phyloP scores from a whole-genome alignment of 2,797 vertebrate genomes.

The Tragopan temminckii region DNA sequence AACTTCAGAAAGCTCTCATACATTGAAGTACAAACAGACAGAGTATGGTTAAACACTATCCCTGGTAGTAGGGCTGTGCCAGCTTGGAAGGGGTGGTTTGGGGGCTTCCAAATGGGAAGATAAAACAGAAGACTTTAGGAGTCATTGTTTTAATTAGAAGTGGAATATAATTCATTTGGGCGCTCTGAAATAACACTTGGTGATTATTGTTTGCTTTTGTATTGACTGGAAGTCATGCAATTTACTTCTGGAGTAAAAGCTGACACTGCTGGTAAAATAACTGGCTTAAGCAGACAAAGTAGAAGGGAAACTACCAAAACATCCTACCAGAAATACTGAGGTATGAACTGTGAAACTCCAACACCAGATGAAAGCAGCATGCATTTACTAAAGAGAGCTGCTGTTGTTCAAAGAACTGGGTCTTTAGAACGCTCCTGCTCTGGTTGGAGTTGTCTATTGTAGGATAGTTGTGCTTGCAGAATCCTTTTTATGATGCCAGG shows the following conservation, averaged over 20 bases:
- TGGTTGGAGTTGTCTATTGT: background rate
- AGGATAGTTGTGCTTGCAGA: background rate
- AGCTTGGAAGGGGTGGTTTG: background rate
- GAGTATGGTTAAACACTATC: fast-evolving
- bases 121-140: background rate
- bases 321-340: background rate
- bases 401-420: background rate
- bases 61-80: background rate
- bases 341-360: background rate
- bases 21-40: background rate
- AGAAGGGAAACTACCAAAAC: background rate
- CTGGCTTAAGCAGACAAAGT: background rate
- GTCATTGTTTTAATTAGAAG: background rate
- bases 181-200: background rate
- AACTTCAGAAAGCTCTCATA: background rate
- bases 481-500: background rate
- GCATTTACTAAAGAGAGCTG: background rate
- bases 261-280: background rate
- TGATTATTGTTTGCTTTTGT: background rate
- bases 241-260: background rate
- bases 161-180: background rate
- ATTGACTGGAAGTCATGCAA: background rate
- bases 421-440: background rate
- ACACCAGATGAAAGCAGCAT: background rate
- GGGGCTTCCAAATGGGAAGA: background rate